A percentile compares a stretch with the other conserved stretches of the same genome.
These are phyloP conservation scores for Notiomystis cincta DNA, from an alignment of 2,113 vertebrate species.

Conservation along the genomic window DNA sequence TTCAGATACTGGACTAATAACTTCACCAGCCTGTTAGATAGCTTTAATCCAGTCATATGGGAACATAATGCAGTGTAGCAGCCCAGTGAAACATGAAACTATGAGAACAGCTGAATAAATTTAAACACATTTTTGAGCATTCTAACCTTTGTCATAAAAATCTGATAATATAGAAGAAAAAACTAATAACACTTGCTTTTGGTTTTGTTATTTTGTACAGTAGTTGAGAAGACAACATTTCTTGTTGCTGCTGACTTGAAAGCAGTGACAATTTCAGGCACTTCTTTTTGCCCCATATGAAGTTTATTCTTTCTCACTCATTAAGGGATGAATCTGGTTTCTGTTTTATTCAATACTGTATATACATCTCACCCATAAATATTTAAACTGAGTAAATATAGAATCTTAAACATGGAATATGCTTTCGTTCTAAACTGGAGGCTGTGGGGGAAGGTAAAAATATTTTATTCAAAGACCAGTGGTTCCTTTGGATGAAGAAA, in stretches of 20 bases:
- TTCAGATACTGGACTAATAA: conserved; percentile 21
- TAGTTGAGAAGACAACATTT: conserved; percentile 50
- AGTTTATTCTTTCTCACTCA: conserved; percentile 63
- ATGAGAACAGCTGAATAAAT: conserved; percentile 71
- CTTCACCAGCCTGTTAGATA: conserved; percentile 39
- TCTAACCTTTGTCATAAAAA: conserved; percentile 59
- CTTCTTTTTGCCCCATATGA: conserved; percentile 39
- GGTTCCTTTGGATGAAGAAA: background rate
- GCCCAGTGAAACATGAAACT: conserved; percentile 67
- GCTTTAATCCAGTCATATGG: conserved; percentile 62
- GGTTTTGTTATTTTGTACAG: conserved; percentile 52
- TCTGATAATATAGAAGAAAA: conserved; percentile 61
- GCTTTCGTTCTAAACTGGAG: conserved; percentile 53
- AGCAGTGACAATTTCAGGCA: conserved; percentile 21
- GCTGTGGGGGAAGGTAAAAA: conserved; percentile 34
- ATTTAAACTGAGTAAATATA: conserved; percentile 71
- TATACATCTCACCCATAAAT: conserved; percentile 70
- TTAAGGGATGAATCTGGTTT: conserved; percentile 72
- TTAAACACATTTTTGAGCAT: conserved; percentile 62
- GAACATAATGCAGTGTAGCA: conserved; percentile 52
- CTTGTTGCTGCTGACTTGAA: conserved; percentile 35
- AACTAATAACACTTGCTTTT: conserved; percentile 36
- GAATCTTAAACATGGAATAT: conserved; percentile 67
- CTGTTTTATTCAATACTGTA: conserved; percentile 72
- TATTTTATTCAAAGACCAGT: conserved; percentile 45